phyloP scores from a whole-genome alignment of 2,113 vertebrate species.

The Muntiacus reevesi region DNA sequence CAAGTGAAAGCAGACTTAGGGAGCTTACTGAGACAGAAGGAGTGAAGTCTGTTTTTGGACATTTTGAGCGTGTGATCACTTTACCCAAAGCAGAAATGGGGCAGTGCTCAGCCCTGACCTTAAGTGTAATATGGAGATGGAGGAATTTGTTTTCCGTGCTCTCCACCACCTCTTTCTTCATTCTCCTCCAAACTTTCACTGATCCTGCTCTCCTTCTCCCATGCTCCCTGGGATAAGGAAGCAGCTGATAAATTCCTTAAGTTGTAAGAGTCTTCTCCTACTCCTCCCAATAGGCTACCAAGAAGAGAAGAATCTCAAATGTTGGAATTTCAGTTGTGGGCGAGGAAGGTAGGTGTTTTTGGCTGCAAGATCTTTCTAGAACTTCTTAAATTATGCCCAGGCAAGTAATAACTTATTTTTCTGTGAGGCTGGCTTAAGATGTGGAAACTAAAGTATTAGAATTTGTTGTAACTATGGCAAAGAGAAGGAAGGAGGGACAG shows the following conservation, averaged over 20 bases:
- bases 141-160: constrained; percentile 20
- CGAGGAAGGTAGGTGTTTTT: constrained; percentile 46
- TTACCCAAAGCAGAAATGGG: constrained; percentile 31
- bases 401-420: constrained; percentile 49
- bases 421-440: constrained; percentile 11
- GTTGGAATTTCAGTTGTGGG: constrained; percentile 51
- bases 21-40: constrained; percentile 25
- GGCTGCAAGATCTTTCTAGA: constrained; percentile 41
- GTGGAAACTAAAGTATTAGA: constrained; percentile 43
- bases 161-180: neutral
- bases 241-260: constrained; percentile 61
- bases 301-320: constrained; percentile 38
- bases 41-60: constrained; percentile 15
- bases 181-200: neutral
- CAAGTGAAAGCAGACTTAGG: constrained; percentile 39
- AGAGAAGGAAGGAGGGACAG: neutral
- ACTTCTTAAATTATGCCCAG: constrained; percentile 59
- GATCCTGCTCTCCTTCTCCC: neutral
- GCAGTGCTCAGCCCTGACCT: neutral
- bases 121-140: neutral
- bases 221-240: constrained; percentile 37
- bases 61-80: neutral
- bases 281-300: constrained; percentile 34
- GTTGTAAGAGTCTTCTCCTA: constrained; percentile 23
- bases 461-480: constrained; percentile 43